Evolutionary conservation across 2,113 vertebrate species (phyloP), one percentile per base, ranked within the genome.

Genomic region (Murina feae): DNA sequence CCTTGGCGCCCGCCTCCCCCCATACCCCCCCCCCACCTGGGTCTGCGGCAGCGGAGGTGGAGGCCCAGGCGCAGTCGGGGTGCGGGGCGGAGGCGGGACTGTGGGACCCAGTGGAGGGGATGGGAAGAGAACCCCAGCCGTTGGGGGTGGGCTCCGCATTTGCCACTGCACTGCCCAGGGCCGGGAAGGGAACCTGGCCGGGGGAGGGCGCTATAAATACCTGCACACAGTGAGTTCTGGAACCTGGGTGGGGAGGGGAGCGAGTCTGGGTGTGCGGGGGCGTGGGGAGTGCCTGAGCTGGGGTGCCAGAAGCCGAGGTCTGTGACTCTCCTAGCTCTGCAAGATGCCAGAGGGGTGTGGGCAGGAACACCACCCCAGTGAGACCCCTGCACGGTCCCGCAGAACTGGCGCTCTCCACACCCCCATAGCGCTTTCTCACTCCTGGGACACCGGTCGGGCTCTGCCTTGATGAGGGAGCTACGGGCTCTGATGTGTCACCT

Each of bases 211-310:
- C 95, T 97, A 95, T 96, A 96, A 96, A 96, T 97, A 97, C 91
- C 95, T 81, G 95, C 96, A 94, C 95, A 96, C 93, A 96, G 93
- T 97, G 96, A 96, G 93, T 96, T 95, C 96, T 97, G 89, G 89
- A 95, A 83, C 66, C 44, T 18, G 69, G 65, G 65, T 87, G 97
- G 91, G 63, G 86, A 84, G 74, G 83, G 79, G 69, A 90, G 74
- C 65, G 23, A 42, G 80, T 75, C 65, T 60, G 89, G 60, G 60
- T 55, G 66, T 51, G 30, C 9, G 35, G 25, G 10, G 37, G 23
- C 2, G 12, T 5, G 21, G 65, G 28, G 20, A 66, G 44, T 49
- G 86, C 75, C 51, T 13, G 93, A 79, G 94, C 78, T 44, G n/a
- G 83, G 60, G 47, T 68, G 63, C 86, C 44, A 9, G 82, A 49